phyloP scores from a whole-genome alignment of 1,140 invertebrate species.

The Zaprionus gabonicus region DNA sequence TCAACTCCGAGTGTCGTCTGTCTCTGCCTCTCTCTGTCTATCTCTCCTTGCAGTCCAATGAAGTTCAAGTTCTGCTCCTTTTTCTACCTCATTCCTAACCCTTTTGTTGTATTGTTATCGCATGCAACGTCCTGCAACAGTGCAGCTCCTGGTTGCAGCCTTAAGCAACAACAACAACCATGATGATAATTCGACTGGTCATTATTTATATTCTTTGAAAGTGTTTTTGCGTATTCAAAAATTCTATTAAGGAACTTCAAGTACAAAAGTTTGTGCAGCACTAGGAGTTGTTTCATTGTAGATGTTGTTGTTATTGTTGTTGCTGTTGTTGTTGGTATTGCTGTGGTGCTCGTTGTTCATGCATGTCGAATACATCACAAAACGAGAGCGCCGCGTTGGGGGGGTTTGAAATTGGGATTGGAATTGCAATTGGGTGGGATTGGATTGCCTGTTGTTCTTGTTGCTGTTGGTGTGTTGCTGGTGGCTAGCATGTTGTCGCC shows the following conservation, averaged over 20 bases:
- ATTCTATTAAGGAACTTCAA: conserved; percentile 83
- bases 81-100: not conserved
- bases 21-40: not conserved
- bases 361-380: conserved; percentile 77
- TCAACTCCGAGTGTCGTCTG: not conserved
- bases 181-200: conserved; percentile 80
- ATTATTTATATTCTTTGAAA: conserved; percentile 84
- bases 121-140: conserved; percentile 23
- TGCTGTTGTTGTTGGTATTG: conserved; percentile 46
- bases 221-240: conserved; percentile 83
- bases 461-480: conserved; percentile 27
- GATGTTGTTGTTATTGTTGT: conserved; percentile 47
- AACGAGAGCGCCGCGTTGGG: conserved; percentile 20
- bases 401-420: conserved; percentile 19
- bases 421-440: conserved; percentile 38
- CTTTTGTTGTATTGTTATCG: conserved; percentile 63
- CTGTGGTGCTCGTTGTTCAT: conserved; percentile 65
- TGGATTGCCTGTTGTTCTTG: conserved; percentile 32
- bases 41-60: not conserved
- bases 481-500: conserved; percentile 54
- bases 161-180: conserved; percentile 22
- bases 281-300: not conserved
- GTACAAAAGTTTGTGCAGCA: conserved; percentile 66
- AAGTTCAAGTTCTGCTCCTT: conserved; percentile 3
- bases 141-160: conserved; percentile 5